phyloP scores from a whole-genome alignment of 2,797 vertebrate genomes.

The Chloroceryle amazona region DNA sequence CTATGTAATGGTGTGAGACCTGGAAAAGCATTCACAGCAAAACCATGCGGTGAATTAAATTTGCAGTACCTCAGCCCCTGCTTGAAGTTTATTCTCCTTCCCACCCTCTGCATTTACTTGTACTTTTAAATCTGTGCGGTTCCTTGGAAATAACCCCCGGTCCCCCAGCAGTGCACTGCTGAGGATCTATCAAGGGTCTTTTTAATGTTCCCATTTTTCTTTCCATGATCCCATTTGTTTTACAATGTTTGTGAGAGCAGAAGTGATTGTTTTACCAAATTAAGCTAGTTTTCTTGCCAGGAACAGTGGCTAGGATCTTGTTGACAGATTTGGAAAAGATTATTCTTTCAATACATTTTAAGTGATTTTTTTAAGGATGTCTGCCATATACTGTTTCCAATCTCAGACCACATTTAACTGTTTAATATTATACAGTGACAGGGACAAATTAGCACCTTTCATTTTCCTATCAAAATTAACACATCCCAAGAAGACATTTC shows the following conservation, averaged over 20 bases:
- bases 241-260: slow-evolving; percentile 9
- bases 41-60: slow-evolving; percentile 28
- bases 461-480: slow-evolving; percentile 57
- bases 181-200: background rate
- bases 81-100: background rate
- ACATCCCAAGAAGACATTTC: slow-evolving; percentile 26
- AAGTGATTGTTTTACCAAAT: slow-evolving; percentile 64
- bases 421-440: slow-evolving; percentile 47
- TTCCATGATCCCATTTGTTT: slow-evolving; percentile 30
- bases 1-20: slow-evolving; percentile 68
- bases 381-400: slow-evolving; percentile 38
- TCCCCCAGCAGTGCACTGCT: background rate
- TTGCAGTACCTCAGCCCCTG: slow-evolving; percentile 25
- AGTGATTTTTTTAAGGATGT: slow-evolving; percentile 44
- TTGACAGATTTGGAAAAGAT: slow-evolving; percentile 71
- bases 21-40: slow-evolving; percentile 69
- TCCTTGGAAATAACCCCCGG: background rate
- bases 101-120: background rate
- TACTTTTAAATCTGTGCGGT: background rate
- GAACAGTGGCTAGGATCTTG: slow-evolving; percentile 44
- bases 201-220: background rate
- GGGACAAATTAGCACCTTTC: slow-evolving; percentile 61
- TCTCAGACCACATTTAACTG: slow-evolving; percentile 50
- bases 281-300: slow-evolving; percentile 46
- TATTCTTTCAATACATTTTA: slow-evolving; percentile 48